Evolutionary conservation across 2,113 vertebrate species (phyloP), one percentile per base, ranked within the genome.

Genomic region (Setophaga coronata): DNA sequence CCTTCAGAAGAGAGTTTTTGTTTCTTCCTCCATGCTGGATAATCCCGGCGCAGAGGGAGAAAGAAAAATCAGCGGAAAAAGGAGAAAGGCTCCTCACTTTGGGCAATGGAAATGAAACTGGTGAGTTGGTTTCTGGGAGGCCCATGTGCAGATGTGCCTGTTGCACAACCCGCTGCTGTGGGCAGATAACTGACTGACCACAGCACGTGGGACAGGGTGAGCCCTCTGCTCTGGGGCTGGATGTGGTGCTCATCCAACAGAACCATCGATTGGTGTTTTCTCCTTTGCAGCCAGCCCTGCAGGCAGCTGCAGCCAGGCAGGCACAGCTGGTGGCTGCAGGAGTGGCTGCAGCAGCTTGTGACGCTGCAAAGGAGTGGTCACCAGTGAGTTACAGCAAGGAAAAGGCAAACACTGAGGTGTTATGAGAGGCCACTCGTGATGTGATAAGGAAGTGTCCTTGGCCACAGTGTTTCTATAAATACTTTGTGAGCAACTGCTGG

Each of bases 41-140:
- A 84, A 60, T 25, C 9, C 13, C 20, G 21, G 31, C 10, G 31
- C 3, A 33, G 29, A 66, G 48, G 45, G 89, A 18, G 16, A 50
- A 61, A 65, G 9, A 34, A 67, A 60, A 50, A 36, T 13, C 7
- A 47, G n/a, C 8, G 5, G 1, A 29, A 40, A 40, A 45, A 34
- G 14, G 42, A 73, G 66, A 58, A 64, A 20, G 12, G 12, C 8
- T 79, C 10, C 58, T 95, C 48, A 58, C 74, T 97, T 72, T 50
- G 36, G 43, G 73, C 83, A 69, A 89, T 98, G 97, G 98, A 98
- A 98, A 98, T 96, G 98, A 98, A 98, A 98, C 97, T 97, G 69
- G 28, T 82, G 66, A 76, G 65, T 67, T 87, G 95, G 82, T 97
- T 96, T 92, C 91, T 90, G 88, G 57, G 42, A 80, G 71, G 90